phyloP scores from a whole-genome alignment of 2,113 vertebrate species.

The Hiodon alosoides region DNA sequence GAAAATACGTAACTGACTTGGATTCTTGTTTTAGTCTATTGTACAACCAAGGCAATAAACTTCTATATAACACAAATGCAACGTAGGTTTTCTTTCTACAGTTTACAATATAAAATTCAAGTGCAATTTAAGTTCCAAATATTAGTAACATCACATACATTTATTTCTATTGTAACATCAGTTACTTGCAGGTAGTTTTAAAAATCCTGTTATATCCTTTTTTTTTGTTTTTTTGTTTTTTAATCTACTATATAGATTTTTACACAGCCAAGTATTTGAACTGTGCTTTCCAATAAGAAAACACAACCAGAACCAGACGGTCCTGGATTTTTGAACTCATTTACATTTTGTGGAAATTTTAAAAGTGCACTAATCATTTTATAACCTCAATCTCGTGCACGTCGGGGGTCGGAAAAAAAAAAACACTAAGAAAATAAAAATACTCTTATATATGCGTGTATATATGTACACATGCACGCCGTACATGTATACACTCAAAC shows the following conservation, averaged over 20 bases:
- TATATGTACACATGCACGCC: slow-evolving; percentile 28
- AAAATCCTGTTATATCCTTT: slow-evolving; percentile 43
- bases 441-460: slow-evolving; percentile 35
- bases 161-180: slow-evolving; percentile 57
- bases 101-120: slow-evolving; percentile 72
- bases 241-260: slow-evolving; percentile 36
- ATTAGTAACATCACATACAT: slow-evolving; percentile 66
- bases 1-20: neutral
- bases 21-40: slow-evolving; percentile 11
- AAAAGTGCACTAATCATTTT: slow-evolving; percentile 46
- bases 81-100: slow-evolving; percentile 50
- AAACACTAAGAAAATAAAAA: slow-evolving; percentile 18
- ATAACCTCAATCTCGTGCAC: slow-evolving; percentile 42
- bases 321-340: slow-evolving; percentile 24
- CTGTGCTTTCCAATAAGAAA: slow-evolving; percentile 28
- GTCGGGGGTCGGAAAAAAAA: slow-evolving; percentile 37
- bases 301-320: slow-evolving; percentile 21
- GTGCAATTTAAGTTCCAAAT: slow-evolving; percentile 75
- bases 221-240: slow-evolving; percentile 33
- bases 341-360: slow-evolving; percentile 24
- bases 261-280: slow-evolving; percentile 28
- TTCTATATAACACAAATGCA: slow-evolving; percentile 57
- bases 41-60: slow-evolving; percentile 44
- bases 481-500: slow-evolving; percentile 30
- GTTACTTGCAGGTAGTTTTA: slow-evolving; percentile 64